phyloP scores from a whole-genome alignment of 2,888 invertebrate species.

The Gasteruption jaculator region DNA sequence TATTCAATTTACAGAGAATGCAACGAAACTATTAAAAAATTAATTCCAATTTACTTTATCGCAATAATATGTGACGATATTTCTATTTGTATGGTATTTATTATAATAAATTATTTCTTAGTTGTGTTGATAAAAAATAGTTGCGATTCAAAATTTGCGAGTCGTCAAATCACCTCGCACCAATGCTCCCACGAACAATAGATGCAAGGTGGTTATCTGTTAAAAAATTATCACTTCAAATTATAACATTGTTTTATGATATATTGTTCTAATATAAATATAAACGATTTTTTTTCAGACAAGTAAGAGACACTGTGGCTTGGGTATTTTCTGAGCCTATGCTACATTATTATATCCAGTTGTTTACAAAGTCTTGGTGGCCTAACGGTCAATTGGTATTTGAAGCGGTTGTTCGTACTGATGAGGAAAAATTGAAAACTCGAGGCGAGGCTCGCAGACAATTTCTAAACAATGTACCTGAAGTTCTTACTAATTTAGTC shows the following conservation, averaged over 20 bases:
- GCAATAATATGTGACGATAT: no score
- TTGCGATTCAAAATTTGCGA: no score
- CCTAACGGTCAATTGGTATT: constrained; percentile 74
- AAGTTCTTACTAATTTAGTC: constrained; percentile 77
- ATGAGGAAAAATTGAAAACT: constrained; percentile 65
- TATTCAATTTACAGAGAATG: no score
- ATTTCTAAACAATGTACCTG: constrained; percentile 70
- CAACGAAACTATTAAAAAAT: no score
- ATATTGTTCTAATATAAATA: no score
- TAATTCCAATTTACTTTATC: no score
- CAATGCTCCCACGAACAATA: no score
- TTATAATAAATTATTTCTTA: neutral
- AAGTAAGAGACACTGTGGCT: constrained; percentile 80
- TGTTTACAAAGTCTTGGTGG: constrained; percentile 85
- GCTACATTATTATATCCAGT: constrained; percentile 81
- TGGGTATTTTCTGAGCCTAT: constrained; percentile 88
- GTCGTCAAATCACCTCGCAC: no score
- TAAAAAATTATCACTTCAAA: no score
- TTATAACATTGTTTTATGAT: no score
- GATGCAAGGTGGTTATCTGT: no score
- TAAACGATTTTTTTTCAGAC: constrained; percentile 58
- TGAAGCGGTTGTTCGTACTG: constrained; percentile 54
- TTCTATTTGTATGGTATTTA: constrained; percentile 35
- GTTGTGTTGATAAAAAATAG: no score
- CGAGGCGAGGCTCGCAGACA: constrained; percentile 66